Evolutionary conservation across 2,888 invertebrate genomes (phyloP).

Genomic region (Phyto melanocephala): DNA sequence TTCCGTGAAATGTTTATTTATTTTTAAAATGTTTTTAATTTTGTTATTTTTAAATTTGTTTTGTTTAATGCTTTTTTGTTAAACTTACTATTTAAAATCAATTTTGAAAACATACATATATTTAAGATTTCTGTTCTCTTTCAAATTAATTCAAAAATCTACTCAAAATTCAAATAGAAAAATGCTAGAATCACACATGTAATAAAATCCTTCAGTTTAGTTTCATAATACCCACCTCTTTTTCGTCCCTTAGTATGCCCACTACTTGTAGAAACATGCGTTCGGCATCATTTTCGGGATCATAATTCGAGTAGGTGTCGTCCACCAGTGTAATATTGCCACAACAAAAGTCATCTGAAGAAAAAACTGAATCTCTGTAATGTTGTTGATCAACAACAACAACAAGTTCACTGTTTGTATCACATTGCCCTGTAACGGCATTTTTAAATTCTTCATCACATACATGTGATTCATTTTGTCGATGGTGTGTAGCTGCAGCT

Average conservation of each 20-base stretch:
- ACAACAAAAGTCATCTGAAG: conserved; percentile 69
- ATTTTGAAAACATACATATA: too few relatives aligned
- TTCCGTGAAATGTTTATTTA: too few relatives aligned
- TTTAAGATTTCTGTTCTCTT: too few relatives aligned
- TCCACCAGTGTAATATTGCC: conserved; percentile 78
- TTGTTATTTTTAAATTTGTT: too few relatives aligned
- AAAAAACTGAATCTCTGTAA: conserved; percentile 62
- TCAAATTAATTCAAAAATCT: too few relatives aligned
- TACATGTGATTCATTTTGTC: not conserved
- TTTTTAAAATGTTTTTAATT: too few relatives aligned
- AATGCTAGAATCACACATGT: too few relatives aligned
- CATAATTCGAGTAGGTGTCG: conserved; percentile 77
- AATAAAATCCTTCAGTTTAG: not conserved
- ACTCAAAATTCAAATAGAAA: too few relatives aligned
- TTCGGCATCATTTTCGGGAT: conserved; percentile 79
- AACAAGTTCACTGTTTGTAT: not conserved
- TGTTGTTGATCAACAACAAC: conserved; percentile 27
- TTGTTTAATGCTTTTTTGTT: too few relatives aligned
- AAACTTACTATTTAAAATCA: too few relatives aligned
- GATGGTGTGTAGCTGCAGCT: not conserved
- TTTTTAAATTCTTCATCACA: conserved; percentile 47
- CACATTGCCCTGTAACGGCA: conserved; percentile 65
- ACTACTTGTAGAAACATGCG: conserved; percentile 79
- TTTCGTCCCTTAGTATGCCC: conserved; percentile 78
- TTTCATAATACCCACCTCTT: conserved; percentile 75